phyloP scores from a whole-genome alignment of 2,113 vertebrate species.

The Mystacornis crossleyi region DNA sequence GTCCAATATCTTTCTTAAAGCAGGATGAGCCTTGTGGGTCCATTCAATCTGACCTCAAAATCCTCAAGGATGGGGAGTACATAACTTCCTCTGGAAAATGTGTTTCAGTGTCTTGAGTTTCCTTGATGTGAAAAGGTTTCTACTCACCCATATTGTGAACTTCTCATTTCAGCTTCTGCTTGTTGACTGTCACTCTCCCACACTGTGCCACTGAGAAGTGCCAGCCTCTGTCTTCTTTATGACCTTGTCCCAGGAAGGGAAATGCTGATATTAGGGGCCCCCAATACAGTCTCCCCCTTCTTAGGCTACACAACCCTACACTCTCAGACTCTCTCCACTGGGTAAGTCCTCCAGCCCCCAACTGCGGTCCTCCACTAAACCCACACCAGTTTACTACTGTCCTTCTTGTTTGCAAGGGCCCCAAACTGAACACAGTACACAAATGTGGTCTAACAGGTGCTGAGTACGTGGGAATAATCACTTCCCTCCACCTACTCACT shows the following conservation, averaged over 20 bases:
- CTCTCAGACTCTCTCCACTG: background rate
- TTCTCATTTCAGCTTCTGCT: background rate
- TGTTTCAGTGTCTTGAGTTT: background rate
- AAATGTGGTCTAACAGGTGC: background rate
- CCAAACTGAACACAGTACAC: background rate
- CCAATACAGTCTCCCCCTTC: background rate
- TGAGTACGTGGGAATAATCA: background rate
- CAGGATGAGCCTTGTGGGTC: background rate
- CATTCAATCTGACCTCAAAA: background rate
- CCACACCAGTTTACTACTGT: background rate
- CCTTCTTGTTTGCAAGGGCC: background rate
- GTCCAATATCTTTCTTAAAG: background rate
- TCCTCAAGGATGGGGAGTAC: background rate
- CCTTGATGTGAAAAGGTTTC: background rate
- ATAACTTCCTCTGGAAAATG: background rate
- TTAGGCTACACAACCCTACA: background rate
- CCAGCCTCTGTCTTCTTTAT: background rate
- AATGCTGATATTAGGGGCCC: background rate
- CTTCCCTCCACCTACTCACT: background rate
- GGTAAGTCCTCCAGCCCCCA: background rate
- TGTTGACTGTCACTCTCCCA: background rate
- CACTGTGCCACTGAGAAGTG: background rate
- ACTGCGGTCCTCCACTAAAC: background rate
- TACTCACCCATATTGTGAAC: background rate
- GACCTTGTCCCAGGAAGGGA: background rate